Base-by-base conservation (phyloP, 2,113 vertebrate genomes). In the Sterrhoptilus dennistouni region DNA sequence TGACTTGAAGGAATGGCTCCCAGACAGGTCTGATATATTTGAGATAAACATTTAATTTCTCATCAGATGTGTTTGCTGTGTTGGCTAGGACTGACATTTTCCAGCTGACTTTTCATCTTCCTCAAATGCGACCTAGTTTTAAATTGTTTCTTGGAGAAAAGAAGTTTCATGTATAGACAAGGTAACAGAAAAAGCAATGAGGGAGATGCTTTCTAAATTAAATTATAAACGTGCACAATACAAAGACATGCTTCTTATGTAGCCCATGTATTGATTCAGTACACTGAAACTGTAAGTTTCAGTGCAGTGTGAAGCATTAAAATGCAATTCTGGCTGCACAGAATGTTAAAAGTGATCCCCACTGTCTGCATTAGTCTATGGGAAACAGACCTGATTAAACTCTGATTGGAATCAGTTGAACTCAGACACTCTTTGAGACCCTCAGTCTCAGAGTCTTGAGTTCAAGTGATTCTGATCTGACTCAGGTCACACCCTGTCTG, bases 401-500 rank as follows among this genome's bases (percentile, higher is more conserved):
- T 50, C 29, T 33, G 49, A 54, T 80, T 38, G 54, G 42, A 70
- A 77, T 89, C 64, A n/a, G 27, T 33, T 82, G 45, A 90, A 80
- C 45, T 83, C 20, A 27, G 68, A 25, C 61, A 77, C 6, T 93
- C 28, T 54, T 25, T 44, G 36, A 77, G 59, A 47, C 29, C 19
- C 29, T 54, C 18, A 31, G 23, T 63, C 22, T n/a, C 47, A 16
- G 28, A 42, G 24, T 42, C 14, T 64, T 64, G 60, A 64, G 49
- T 53, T 42, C 14, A 35, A 7, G 14, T 79, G 76, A 35, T 53
- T 44, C 24, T 64, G 14, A 53, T 65, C 49, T 44, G 76, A 10
- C 50, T 66, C 40, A 4, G 29, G 68, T 72, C n/a, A 33, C 24
- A 11, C 0, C 0, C 29, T 54, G 0, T 40, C 38, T 74, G 74